Base-by-base conservation (phyloP, 2,113 vertebrate genomes). In the Athene noctua region DNA sequence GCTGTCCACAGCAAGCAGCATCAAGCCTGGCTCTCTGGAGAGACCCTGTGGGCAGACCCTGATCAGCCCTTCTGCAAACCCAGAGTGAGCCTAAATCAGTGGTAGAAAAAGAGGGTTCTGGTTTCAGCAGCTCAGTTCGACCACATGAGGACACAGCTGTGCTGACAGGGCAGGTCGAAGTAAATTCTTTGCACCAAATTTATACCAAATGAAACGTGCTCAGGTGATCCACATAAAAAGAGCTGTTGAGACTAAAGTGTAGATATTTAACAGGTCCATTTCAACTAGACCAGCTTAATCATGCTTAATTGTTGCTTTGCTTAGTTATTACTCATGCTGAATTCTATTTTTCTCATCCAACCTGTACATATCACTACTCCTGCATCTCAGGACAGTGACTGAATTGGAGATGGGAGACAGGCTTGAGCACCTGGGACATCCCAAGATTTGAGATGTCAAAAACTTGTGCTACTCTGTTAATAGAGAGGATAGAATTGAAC, bases 181-280 rank as follows among this genome's bases (percentile, higher is more conserved):
- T 26, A 88, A 83, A 70, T 30, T 47, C 9, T 77, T 46, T 42
- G 30, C 42, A 54, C 19, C 21, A 66, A 62, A 38, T 75, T 52
- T 22, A 54, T 18, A 15, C 19, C 67, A 85, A 72, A 67, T 18
- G 16, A 84, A 85, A 54, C 25, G 9, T 68, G 44, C 15, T 49
- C 22, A 25, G 51, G 42, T 58, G 36, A 86, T 80, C 63, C 30
- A 52, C 80, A 70, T 80, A 47, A 86, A 66, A 92, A 83, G 26
- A 61, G 36, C 0, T 11, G 46, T 42, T 54, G 80, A 90, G 63
- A 70, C 18, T 44, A 13, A 86, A 68, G 40, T 70, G 54, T 36
- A 88, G 71, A 90, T 86, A 80, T 90, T 96, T 83, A 73, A 93
- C 94, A 32, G 17, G 12, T 36, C 26, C 6, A 13, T 88, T 96